These are phyloP conservation scores for Xanthia togata DNA, from an alignment of 2,888 invertebrate species.

Conservation along the genomic window DNA sequence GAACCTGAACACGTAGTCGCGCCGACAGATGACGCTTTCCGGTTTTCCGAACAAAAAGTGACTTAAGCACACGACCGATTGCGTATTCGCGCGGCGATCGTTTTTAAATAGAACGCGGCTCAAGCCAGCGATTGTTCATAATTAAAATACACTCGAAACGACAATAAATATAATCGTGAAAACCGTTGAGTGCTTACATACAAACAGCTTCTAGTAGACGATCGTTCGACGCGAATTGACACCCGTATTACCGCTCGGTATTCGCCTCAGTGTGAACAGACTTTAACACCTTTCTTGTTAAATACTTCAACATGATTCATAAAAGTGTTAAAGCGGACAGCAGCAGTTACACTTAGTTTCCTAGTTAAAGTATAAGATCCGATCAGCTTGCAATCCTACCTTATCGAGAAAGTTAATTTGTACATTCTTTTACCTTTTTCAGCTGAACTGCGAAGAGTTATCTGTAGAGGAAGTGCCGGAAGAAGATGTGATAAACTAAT, in stretches of 20 bases:
- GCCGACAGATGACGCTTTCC: too few relatives aligned
- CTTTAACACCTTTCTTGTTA: not conserved
- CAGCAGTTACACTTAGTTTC: slow-evolving; percentile 5
- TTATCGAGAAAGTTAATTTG: slow-evolving; percentile 17
- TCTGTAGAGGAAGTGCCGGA: slow-evolving; percentile 77
- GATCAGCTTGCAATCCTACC: not conserved
- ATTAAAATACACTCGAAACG: not conserved
- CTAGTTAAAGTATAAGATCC: slow-evolving; percentile 8
- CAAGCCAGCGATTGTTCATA: not conserved
- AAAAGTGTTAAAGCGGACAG: slow-evolving; percentile 7
- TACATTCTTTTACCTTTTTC: slow-evolving; percentile 67
- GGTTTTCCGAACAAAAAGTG: too few relatives aligned
- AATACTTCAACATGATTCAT: slow-evolving; percentile 6
- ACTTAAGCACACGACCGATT: too few relatives aligned
- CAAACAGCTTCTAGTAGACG: too few relatives aligned
- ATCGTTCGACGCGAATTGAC: too few relatives aligned
- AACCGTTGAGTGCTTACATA: too few relatives aligned
- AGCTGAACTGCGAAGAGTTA: slow-evolving; percentile 80
- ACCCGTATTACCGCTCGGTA: not conserved
- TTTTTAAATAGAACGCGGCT: too few relatives aligned
- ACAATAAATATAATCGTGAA: not conserved
- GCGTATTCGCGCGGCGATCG: too few relatives aligned
- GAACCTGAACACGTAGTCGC: too few relatives aligned
- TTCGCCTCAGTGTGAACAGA: not conserved
- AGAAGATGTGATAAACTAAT: slow-evolving; percentile 73